phyloP scores from a whole-genome alignment of 92 coral and sea anemone genomes.

The Pocillopora meandrina region DNA sequence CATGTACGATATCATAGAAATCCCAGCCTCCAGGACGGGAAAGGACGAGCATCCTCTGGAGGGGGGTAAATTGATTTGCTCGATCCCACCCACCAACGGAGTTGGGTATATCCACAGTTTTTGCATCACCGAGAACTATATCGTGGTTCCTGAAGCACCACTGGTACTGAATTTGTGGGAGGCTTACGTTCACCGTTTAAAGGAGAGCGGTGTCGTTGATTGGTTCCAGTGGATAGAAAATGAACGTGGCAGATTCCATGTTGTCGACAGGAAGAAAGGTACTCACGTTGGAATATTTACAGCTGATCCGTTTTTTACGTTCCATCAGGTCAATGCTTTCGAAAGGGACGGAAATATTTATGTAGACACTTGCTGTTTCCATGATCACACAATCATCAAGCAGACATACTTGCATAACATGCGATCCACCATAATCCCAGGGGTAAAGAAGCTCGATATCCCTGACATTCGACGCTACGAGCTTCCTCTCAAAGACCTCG shows the following conservation, averaged over 20 bases:
- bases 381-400: constrained; percentile 54
- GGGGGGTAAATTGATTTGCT: constrained; percentile 69
- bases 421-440: constrained; percentile 25
- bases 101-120: constrained; percentile 79
- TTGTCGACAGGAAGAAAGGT: constrained; percentile 70
- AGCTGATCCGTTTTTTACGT: constrained; percentile 71
- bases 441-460: constrained; percentile 6
- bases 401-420: constrained; percentile 62
- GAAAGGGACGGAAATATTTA: constrained; percentile 66
- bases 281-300: constrained; percentile 54
- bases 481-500: constrained; percentile 60
- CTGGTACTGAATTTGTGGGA: constrained; percentile 56
- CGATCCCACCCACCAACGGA: constrained; percentile 60
- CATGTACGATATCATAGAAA: constrained; percentile 54
- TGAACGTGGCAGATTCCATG: constrained; percentile 66
- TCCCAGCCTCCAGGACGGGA: constrained; percentile 63
- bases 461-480: constrained; percentile 66
- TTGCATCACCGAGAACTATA: constrained; percentile 84
- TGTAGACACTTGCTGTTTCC: constrained; percentile 76
- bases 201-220: constrained; percentile 56
- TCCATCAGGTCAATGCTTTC: constrained; percentile 85
- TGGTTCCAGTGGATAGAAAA: constrained; percentile 70
- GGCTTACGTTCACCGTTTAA: constrained; percentile 36
- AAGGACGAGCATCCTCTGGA: constrained; percentile 55
- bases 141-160: constrained; percentile 75